A percentile compares a stretch with the other conserved stretches of the same genome.
phyloP scores from a whole-genome alignment of 2,888 invertebrate species.

The Tiphia femorata region DNA sequence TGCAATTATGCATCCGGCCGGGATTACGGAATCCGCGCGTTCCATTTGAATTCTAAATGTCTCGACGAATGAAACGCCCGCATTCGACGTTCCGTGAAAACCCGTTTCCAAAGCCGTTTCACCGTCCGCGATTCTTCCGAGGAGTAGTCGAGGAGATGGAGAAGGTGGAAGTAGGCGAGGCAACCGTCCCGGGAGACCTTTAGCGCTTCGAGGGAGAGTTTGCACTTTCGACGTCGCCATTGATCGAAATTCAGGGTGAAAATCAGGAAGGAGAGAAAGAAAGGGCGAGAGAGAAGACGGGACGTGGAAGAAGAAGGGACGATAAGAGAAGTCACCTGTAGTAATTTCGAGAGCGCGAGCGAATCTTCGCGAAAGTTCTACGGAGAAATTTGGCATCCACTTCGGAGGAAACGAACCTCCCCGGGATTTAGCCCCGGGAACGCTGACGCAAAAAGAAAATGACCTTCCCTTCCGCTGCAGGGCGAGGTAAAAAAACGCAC shows the following conservation, averaged over 20 bases:
- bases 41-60: background rate
- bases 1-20: too few relatives aligned
- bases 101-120: constrained; percentile 1
- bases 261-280: constrained; percentile 10
- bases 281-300: too few relatives aligned
- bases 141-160: background rate
- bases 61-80: background rate
- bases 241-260: constrained; percentile 16
- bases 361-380: too few relatives aligned
- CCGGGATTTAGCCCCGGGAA: too few relatives aligned
- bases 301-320: too few relatives aligned
- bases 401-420: too few relatives aligned
- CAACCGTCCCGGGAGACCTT: constrained; percentile 9
- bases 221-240: constrained; percentile 17
- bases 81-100: background rate
- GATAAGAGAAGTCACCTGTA: too few relatives aligned
- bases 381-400: too few relatives aligned
- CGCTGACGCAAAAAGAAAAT: too few relatives aligned
- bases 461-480: too few relatives aligned
- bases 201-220: constrained; percentile 14
- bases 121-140: background rate
- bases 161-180: background rate
- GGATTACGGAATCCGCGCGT: background rate
- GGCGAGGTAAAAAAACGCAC: too few relatives aligned
- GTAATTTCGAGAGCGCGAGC: too few relatives aligned